Base-by-base conservation (phyloP, 2,113 vertebrate species). In the Menura novaehollandiae region DNA sequence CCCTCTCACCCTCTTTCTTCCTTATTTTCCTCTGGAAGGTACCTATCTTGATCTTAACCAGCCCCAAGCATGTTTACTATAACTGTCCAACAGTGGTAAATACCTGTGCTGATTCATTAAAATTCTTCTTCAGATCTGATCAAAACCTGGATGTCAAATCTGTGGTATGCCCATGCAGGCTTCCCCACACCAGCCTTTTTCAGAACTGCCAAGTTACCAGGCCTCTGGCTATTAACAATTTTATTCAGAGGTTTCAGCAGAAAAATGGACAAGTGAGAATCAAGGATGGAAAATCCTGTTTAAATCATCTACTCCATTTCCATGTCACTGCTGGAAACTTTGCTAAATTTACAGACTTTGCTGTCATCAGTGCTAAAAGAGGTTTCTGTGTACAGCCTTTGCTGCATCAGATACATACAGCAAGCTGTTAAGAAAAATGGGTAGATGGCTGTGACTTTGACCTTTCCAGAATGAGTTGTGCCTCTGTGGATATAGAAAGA, bases 41-140 rank as follows among this genome's bases (percentile, higher is more conserved):
- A 89, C 41, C 55, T 78, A 72, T 72, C 85, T 91, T 89, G 72
- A 91, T 87, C 81, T 60, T 53, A 87, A 82, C 53, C 66, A 94
- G 93, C 94, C 94, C 37, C 77, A 91, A 95, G 91, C 93, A 47
- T 82, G 44, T 92, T 92, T 94, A 91, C 44, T 68, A 9, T 89
- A 89, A 92, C 76, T 96, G 87, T 92, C 95, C 93, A 95, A 91
- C 0, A 0, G 69, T 78, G 91, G 41, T 75, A 94, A 95, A 95
- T 95, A 91, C 44, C 39, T 94, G 39, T 78, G 73, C 86, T 87
- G 84, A 91, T 93, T 97, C 94, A 87, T 95, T 91, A 92, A 75
- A 89, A 89, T 89, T 94, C 93, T 91, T 94, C 73, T 94, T 95
- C 64, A 91, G 77, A 92, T 95, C 73, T 95, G 87, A 95, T 94